Evolutionary conservation across 2,888 invertebrate genomes (phyloP).

Genomic region (Lasioglossum vierecki): DNA sequence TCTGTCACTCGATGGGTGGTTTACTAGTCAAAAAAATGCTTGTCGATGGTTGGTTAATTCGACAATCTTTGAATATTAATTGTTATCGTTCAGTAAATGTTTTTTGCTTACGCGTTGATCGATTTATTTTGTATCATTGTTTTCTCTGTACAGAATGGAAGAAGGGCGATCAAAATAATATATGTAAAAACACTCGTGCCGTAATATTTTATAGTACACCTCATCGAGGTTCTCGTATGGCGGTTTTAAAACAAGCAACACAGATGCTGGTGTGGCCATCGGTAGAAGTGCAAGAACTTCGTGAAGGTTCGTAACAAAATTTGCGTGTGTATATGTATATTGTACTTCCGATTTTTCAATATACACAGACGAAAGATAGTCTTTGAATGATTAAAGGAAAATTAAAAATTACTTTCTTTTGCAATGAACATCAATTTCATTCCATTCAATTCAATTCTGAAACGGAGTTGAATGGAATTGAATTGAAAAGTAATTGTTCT

Average conservation of each 20-base stretch:
- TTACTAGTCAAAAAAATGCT: slow-evolving; percentile 94
- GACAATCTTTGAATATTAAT: neutral
- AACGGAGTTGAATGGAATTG: too few relatives aligned
- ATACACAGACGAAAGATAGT: neutral
- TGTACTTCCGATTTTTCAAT: neutral
- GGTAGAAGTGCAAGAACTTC: slow-evolving; percentile 92
- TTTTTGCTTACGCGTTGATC: neutral
- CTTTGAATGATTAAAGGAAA: too few relatives aligned
- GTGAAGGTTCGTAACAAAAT: slow-evolving; percentile 85
- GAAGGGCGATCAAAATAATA: slow-evolving; percentile 85
- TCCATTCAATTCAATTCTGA: too few relatives aligned
- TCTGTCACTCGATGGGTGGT: slow-evolving; percentile 98
- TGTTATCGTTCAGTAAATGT: neutral
- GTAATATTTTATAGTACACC: slow-evolving; percentile 96
- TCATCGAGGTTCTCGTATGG: slow-evolving; percentile 93
- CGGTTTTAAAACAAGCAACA: slow-evolving; percentile 90
- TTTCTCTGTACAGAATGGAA: slow-evolving; percentile 84
- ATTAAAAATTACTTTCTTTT: too few relatives aligned
- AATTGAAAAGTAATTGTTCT: too few relatives aligned
- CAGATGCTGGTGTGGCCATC: slow-evolving; percentile 94
- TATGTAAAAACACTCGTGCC: slow-evolving; percentile 91
- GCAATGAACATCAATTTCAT: too few relatives aligned
- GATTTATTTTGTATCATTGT: neutral
- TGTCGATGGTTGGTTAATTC: slow-evolving; percentile 85
- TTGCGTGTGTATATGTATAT: neutral